Base-by-base conservation (phyloP, 2,888 invertebrate genomes). In the Heliconius erato region DNA sequence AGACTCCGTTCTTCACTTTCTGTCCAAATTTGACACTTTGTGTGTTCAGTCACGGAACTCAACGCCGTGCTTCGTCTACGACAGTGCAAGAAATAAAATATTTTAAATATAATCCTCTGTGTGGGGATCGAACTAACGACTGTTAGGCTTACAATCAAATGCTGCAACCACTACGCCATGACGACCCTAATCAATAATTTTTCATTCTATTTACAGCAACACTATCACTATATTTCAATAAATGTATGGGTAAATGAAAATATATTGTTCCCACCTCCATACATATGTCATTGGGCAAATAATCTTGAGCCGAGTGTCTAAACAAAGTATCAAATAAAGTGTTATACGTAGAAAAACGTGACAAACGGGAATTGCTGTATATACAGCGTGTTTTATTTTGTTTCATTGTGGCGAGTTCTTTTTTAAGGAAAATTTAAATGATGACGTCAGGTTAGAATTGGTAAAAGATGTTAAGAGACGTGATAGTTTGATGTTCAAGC, bases 301-400 rank as follows among this genome's bases (percentile, higher is more conserved):
- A 78, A 84, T 85, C 82, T 68, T 79, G 84, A 74, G 68, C 44
- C 68, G 80, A 79, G 80, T 82, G 82, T 84, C 84, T 85, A 88
- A 87, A 89, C 86, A 88, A 87, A 84, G 87, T 86, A 86, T 89
- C 90, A 86, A 89, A 91, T 91, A 91, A 90, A 90, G 89, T 88
- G 88, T 88, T 84, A 82, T 81, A 44, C 44, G 78, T 78, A 78
- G 78, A 78, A 67, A 78, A 78, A 78, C 78, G 78, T 78, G 78
- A 78, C 65, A 40, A 67, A 78, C 23, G 49, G 67, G 44, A 67
- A 78, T 68, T 67, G 78, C 23, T 68, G 44, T 32, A 2, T 44
- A 78, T 78, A 67, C 78, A 78, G 78, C 28, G 28, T 78, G 78
- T 40, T 63, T n/a, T 3, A 63, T 63, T 63, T 63, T 59, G 23